Evolutionary conservation across 2,797 vertebrate species (phyloP).

Genomic region (Fundulus diaphanus): DNA sequence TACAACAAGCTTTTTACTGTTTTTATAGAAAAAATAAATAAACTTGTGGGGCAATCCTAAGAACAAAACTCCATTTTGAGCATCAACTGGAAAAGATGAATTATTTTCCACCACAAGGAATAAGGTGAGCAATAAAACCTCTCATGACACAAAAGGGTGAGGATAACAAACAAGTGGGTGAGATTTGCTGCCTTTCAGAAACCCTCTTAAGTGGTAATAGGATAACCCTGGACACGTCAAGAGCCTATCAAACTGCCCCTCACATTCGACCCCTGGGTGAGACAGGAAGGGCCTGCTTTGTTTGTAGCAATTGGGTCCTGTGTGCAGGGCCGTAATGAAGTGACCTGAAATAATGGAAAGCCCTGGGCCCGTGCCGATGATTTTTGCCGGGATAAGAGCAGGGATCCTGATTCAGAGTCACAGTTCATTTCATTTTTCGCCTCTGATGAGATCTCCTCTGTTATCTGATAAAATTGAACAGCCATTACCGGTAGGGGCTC

Average conservation of each 20-base stretch:
- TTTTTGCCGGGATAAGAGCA: conserved; percentile 98
- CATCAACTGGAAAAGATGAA: conserved; percentile 88
- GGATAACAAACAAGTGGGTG: conserved; percentile 91
- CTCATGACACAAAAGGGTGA: conserved; percentile 82
- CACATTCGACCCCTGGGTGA: conserved; percentile 98
- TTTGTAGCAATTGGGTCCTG: conserved; percentile 95
- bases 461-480: conserved; percentile 99
- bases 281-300: conserved; percentile 93
- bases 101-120: conserved; percentile 87
- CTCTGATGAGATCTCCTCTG: conserved; percentile 99
- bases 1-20: conserved; percentile 39
- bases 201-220: conserved; percentile 99
- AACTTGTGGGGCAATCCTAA: conserved; percentile 18
- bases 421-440: conserved; percentile 99
- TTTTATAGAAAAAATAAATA: conserved; percentile 29
- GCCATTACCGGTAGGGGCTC: conserved; percentile 95
- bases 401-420: conserved; percentile 99
- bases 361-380: conserved; percentile 95
- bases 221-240: conserved; percentile 98
- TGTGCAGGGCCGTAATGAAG: conserved; percentile 98
- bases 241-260: conserved; percentile 99
- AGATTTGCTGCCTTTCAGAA: conserved; percentile 99
- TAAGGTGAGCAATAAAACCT: conserved; percentile 89
- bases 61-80: conserved; percentile 75
- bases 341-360: conserved; percentile 99